Percentiles rank a stretch among this genome's conserved stretches.
phyloP scores from a whole-genome alignment of 2,888 invertebrate genomes.

The Euzophera pinguis region DNA sequence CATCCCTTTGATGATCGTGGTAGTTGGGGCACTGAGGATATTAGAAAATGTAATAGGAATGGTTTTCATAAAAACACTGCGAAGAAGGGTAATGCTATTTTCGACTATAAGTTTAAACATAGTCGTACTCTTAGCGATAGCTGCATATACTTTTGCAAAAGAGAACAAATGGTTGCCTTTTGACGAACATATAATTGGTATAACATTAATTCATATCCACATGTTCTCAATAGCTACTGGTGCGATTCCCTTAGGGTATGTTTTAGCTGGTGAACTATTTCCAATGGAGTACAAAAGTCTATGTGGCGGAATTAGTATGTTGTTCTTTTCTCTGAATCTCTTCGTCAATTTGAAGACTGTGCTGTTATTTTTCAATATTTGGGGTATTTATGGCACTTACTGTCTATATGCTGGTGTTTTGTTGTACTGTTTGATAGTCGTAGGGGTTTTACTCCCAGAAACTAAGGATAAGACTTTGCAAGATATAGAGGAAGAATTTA shows the following conservation, averaged over 20 bases:
- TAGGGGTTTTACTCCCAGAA: constrained; percentile 47
- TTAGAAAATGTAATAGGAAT: constrained; percentile 27
- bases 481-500: constrained; percentile 53
- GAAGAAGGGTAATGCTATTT: constrained; percentile 16
- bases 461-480: constrained; percentile 52
- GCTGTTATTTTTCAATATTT: constrained; percentile 23
- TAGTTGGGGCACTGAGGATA: constrained; percentile 29
- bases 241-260: constrained; percentile 24
- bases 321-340: constrained; percentile 33
- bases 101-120: constrained; percentile 14
- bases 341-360: constrained; percentile 34
- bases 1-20: constrained; percentile 23
- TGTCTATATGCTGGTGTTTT: constrained; percentile 39
- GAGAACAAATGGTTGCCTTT: constrained; percentile 3
- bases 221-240: constrained; percentile 28
- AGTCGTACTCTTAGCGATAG: constrained; percentile 6
- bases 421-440: constrained; percentile 39
- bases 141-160: constrained; percentile 15
- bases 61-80: constrained; percentile 24
- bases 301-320: constrained; percentile 37
- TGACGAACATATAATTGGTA: constrained; percentile 21
- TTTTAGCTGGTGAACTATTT: constrained; percentile 31
- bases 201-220: constrained; percentile 25
- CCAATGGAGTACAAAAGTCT: constrained; percentile 29
- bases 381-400: constrained; percentile 36